Evolutionary conservation across 2,888 invertebrate genomes (phyloP).

Genomic region (Patella caerulea): DNA sequence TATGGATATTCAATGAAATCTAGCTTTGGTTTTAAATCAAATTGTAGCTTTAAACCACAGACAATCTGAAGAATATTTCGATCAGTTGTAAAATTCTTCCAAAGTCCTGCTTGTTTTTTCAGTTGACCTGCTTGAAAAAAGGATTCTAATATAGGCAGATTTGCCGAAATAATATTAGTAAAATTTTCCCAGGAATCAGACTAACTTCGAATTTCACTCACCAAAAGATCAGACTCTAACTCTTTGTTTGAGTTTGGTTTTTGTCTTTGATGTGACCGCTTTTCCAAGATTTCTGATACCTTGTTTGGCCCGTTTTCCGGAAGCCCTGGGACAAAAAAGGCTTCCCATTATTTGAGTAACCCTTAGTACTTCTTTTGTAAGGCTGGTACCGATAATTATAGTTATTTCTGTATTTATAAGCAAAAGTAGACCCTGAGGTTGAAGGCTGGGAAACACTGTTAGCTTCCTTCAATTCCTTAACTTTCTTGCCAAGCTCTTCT

Average conservation of each 20-base stretch:
- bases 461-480: too few relatives aligned
- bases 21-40: neutral
- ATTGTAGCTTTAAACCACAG: neutral
- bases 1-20: neutral
- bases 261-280: neutral
- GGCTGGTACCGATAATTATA: neutral
- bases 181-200: neutral
- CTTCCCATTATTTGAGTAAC: too few relatives aligned
- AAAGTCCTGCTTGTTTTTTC: neutral
- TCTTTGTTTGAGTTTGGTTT: neutral
- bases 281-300: neutral
- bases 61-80: slow-evolving; percentile 9
- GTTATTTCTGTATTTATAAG: neutral
- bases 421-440: too few relatives aligned
- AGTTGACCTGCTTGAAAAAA: slow-evolving; percentile 18
- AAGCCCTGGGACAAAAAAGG: neutral
- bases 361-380: neutral
- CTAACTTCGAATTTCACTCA: slow-evolving; percentile 2
- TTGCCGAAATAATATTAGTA: neutral
- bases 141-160: neutral
- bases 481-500: neutral
- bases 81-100: slow-evolving; percentile 9
- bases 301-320: neutral
- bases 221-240: neutral
- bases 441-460: too few relatives aligned